Evolutionary conservation across 2,888 invertebrate species (phyloP).

Genomic region (Dromius quadrimaculatus): DNA sequence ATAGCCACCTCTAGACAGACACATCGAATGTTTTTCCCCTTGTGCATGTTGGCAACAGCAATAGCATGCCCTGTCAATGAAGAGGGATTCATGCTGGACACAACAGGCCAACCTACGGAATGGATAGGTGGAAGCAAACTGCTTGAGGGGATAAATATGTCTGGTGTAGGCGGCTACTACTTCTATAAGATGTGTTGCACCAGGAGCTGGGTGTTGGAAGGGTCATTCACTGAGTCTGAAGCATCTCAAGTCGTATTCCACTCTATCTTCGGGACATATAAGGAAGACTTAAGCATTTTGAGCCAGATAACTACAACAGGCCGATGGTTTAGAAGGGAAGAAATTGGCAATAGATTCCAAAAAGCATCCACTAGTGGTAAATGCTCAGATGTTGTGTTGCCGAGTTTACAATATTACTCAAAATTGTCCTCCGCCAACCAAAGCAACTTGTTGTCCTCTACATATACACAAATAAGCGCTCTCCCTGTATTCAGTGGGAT

Average conservation of each 20-base stretch:
- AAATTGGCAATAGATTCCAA: slow-evolving; percentile 25
- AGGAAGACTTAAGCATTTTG: slow-evolving; percentile 46
- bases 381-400: too few species aligned
- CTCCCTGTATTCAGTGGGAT: not conserved
- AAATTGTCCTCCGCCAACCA: not conserved
- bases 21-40: not conserved
- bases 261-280: slow-evolving; percentile 52
- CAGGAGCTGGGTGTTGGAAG: not conserved
- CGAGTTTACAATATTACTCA: too few species aligned
- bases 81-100: not conserved
- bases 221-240: not conserved
- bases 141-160: too few species aligned
- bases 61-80: too few species aligned
- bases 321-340: slow-evolving; percentile 46
- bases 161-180: not conserved
- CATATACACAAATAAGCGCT: not conserved
- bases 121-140: not conserved
- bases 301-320: not conserved
- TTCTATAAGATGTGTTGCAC: not conserved
- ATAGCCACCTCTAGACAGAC: not conserved
- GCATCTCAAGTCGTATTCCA: slow-evolving; percentile 43
- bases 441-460: not conserved
- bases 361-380: not conserved
- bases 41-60: not conserved
- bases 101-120: not conserved